phyloP scores from a whole-genome alignment of 2,113 vertebrate genomes.

The Pyrgilauda ruficollis region DNA sequence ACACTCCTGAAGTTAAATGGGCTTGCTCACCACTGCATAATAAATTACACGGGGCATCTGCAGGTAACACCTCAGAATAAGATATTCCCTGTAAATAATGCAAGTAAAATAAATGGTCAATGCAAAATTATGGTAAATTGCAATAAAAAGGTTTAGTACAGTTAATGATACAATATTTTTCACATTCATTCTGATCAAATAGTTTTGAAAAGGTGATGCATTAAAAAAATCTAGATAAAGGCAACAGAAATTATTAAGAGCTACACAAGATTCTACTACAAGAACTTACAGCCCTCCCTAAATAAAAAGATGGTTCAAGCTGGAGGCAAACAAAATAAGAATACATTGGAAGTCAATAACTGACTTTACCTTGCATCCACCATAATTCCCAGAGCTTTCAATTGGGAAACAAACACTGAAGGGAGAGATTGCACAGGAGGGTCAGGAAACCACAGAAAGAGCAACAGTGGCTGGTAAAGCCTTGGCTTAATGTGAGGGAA shows the following conservation, averaged over 20 bases:
- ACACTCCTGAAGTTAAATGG: background rate
- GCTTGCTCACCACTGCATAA: background rate
- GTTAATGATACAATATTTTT: background rate
- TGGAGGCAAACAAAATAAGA: background rate
- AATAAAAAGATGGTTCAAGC: background rate
- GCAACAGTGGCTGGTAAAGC: background rate
- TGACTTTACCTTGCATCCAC: background rate
- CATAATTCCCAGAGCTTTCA: background rate
- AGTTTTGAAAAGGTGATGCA: background rate
- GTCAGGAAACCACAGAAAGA: background rate
- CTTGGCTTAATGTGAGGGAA: background rate
- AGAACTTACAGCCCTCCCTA: background rate
- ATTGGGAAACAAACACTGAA: background rate
- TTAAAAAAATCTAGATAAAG: background rate
- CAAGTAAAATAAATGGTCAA: background rate
- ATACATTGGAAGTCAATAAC: background rate
- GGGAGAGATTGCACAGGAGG: background rate
- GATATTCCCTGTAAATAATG: background rate
- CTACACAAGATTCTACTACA: background rate
- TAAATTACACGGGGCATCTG: rapidly evolving
- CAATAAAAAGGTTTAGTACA: background rate
- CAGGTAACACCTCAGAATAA: background rate
- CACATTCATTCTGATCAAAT: background rate
- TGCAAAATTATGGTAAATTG: background rate
- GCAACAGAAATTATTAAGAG: background rate